Evolutionary conservation across 2,888 invertebrate genomes (phyloP).

Genomic region (Criorhina ranunculi): DNA sequence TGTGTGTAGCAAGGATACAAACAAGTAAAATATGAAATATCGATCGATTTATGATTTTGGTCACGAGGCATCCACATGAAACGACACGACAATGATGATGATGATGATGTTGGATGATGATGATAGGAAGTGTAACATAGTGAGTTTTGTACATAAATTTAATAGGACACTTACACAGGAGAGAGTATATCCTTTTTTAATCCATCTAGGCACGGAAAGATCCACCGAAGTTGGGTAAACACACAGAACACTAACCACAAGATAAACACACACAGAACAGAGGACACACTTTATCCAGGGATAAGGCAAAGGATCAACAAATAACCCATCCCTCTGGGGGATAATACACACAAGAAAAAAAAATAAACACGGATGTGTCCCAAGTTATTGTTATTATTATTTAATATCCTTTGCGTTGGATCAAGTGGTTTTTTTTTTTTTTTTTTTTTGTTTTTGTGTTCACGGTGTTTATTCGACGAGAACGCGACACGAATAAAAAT

Average conservation of each 20-base stretch:
- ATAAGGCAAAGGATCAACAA: slow-evolving; percentile 58
- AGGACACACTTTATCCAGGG: slow-evolving; percentile 42
- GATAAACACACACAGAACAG: slow-evolving; percentile 47
- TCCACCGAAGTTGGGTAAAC: slow-evolving; percentile 32
- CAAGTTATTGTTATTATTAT: slow-evolving; percentile 62
- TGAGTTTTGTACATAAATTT: slow-evolving; percentile 39
- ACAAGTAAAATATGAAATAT: slow-evolving; percentile 66
- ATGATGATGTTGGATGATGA: slow-evolving; percentile 27
- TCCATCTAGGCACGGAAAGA: slow-evolving; percentile 25
- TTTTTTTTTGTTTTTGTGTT: slow-evolving; percentile 9
- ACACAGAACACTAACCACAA: slow-evolving; percentile 52
- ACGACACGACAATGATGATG: background rate
- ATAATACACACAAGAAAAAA: slow-evolving; percentile 15
- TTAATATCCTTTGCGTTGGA: slow-evolving; percentile 52
- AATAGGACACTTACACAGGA: slow-evolving; percentile 59
- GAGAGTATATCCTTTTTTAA: slow-evolving; percentile 59
- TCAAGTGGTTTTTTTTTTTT: slow-evolving; percentile 43
- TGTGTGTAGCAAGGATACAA: slow-evolving; percentile 49
- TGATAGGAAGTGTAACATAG: slow-evolving; percentile 25
- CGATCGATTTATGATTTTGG: slow-evolving; percentile 72
- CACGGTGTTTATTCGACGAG: slow-evolving; percentile 70
- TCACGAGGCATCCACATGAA: slow-evolving; percentile 47
- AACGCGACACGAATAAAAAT: slow-evolving; percentile 76
- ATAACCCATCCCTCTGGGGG: slow-evolving; percentile 39
- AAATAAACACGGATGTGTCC: slow-evolving; percentile 38